Conservation (phyloP, 2,797 vertebrate species). For the Urocyon cinereoargenteus region DNA sequence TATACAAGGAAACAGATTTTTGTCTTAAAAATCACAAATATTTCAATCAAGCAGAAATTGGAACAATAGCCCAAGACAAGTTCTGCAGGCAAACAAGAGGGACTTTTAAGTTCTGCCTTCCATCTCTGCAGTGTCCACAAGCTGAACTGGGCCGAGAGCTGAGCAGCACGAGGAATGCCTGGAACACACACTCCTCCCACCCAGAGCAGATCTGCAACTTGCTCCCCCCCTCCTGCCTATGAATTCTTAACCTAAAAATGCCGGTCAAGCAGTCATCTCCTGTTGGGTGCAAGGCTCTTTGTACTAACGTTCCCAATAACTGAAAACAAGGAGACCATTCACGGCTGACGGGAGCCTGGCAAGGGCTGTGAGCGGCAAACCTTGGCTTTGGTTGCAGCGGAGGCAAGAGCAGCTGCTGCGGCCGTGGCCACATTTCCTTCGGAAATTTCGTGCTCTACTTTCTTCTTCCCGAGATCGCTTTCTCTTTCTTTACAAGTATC, state of each 20-base stretch:
- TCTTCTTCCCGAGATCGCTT: slow-evolving; percentile 92
- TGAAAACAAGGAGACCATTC: slow-evolving; percentile 57
- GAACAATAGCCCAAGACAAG: slow-evolving; percentile 23
- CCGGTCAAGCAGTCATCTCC: slow-evolving; percentile 41
- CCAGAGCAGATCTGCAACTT: background rate
- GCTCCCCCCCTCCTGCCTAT: background rate
- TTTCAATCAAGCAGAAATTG: slow-evolving; percentile 60
- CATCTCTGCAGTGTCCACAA: background rate
- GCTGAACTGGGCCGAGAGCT: background rate
- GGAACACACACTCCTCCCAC: background rate
- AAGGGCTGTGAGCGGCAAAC: slow-evolving; percentile 85
- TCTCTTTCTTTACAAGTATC: slow-evolving; percentile 92
- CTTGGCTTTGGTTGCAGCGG: slow-evolving; percentile 99
- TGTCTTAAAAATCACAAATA: slow-evolving; percentile 77
- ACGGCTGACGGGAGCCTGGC: background rate
- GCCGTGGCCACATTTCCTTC: slow-evolving; percentile 98
- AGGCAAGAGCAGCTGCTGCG: slow-evolving; percentile 97
- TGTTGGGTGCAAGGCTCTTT: background rate
- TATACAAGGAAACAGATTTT: slow-evolving; percentile 57
- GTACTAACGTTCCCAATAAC: slow-evolving; percentile 46
- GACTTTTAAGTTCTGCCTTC: background rate
- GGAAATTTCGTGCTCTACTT: slow-evolving; percentile 95
- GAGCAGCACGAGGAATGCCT: background rate
- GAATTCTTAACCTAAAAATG: slow-evolving; percentile 64
- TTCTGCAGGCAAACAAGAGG: background rate